phyloP scores from a whole-genome alignment of 2,797 vertebrate genomes.

The Eremophila alpestris region DNA sequence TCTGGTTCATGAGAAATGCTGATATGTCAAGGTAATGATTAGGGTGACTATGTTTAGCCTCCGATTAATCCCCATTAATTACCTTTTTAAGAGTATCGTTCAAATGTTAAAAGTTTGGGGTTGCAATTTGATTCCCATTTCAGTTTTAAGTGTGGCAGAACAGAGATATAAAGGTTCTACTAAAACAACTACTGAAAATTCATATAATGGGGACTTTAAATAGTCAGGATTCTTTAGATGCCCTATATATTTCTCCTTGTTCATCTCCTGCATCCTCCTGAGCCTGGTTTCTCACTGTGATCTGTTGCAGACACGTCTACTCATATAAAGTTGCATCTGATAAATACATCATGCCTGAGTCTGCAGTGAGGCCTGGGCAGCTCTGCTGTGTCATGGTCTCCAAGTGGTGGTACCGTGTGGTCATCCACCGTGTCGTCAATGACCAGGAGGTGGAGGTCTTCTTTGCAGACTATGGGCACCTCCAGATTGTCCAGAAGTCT shows the following conservation, averaged over 20 bases:
- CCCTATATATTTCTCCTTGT: background rate
- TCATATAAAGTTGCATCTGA: constrained; percentile 81
- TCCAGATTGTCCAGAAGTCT: constrained; percentile 76
- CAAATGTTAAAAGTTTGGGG: background rate
- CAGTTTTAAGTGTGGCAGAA: background rate
- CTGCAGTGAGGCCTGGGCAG: constrained; percentile 82
- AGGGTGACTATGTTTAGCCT: background rate
- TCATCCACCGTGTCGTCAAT: constrained; percentile 84
- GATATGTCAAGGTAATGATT: background rate
- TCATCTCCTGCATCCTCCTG: background rate
- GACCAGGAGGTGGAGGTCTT: constrained; percentile 86
- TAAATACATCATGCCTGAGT: constrained; percentile 83
- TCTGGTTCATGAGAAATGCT: background rate
- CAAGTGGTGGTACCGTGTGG: constrained; percentile 90
- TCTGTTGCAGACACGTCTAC: constrained; percentile 84
- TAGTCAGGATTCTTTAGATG: background rate
- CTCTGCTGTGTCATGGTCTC: constrained; percentile 85
- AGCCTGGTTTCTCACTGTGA: background rate
- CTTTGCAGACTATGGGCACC: constrained; percentile 88
- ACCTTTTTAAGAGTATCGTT: background rate
- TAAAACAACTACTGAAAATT: background rate
- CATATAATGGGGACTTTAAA: background rate
- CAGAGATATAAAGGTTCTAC: background rate
- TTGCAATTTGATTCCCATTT: background rate
- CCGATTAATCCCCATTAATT: background rate